Percentiles rank a stretch among this genome's conserved stretches.
Conservation (phyloP, 2,888 invertebrate genomes). For the Zaprionus obscuricornis region DNA sequence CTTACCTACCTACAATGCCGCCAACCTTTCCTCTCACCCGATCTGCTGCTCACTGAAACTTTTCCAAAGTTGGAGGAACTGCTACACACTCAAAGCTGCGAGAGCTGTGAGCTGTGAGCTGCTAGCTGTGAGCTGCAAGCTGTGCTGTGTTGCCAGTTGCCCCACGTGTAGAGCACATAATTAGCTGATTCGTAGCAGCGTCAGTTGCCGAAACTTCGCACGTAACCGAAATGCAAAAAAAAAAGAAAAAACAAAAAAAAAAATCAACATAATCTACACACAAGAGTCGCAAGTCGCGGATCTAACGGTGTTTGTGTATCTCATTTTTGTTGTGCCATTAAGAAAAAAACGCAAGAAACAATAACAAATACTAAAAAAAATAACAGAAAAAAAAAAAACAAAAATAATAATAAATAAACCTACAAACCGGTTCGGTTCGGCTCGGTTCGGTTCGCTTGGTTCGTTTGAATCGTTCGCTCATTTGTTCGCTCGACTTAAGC, state of each 20-base stretch:
- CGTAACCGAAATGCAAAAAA: constrained; percentile 47
- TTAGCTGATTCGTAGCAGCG: constrained; percentile 47
- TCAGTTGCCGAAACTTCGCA: constrained; percentile 43
- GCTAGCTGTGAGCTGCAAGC: too few relatives aligned
- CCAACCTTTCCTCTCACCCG: not conserved
- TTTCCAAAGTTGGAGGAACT: too few relatives aligned
- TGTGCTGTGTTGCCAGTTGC: constrained; percentile 37
- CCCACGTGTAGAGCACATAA: constrained; percentile 49
- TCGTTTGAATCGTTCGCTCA: constrained; percentile 17
- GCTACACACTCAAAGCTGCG: too few relatives aligned
- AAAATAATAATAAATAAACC: constrained; percentile 46
- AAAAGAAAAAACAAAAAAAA: constrained; percentile 33
- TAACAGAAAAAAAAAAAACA: too few relatives aligned
- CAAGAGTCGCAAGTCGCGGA: constrained; percentile 33
- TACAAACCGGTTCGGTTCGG: constrained; percentile 52
- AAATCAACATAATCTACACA: constrained; percentile 59
- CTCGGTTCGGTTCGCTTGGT: constrained; percentile 8
- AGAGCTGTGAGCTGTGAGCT: too few relatives aligned
- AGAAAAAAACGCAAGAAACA: too few relatives aligned
- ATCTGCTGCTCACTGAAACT: constrained; percentile 7
- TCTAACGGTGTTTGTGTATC: constrained; percentile 67
- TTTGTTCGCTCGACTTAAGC: constrained; percentile 47
- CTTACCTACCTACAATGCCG: not conserved
- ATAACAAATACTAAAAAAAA: too few relatives aligned
- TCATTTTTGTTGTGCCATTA: constrained; percentile 32